Evolutionary conservation across 2,797 vertebrate genomes (phyloP), one percentile per base, ranked within the genome.

Genomic region (Sylvilagus floridanus): DNA sequence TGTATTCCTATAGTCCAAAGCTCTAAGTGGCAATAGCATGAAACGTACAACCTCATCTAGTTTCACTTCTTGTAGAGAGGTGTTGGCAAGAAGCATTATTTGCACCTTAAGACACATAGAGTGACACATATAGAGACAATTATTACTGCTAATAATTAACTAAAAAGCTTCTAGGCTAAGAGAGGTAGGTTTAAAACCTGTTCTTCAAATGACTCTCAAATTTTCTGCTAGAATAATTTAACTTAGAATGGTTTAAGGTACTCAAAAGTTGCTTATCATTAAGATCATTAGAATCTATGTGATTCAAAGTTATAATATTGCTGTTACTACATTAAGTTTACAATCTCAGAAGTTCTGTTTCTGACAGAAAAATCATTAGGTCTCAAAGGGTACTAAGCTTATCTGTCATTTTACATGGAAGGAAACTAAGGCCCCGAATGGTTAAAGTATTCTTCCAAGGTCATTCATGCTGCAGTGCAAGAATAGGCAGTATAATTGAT

Each of bases 141-240:
- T 35, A 75, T 6, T 93, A 50, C 8, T 75, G n/a, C 32, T 73
- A 75, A 77, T 62, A n/a, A 85, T 86, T 83, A 96, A 73, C 32
- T 77, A 28, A 93, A 57, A 93, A 87, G 91, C 17, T 87, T 81
- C 57, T 30, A 78, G 19, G 47, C 11, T 76, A 85, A 93, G 73
- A 72, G 26, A 91, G 32, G 30, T 13, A 52, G 8, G 16, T 63
- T 95, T 93, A 94, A 94, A 94, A 93, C 37, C 4, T 62, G 68
- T 26, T 92, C 11, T 89, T 95, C 65, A 96, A 84, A 86, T 30
- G 83, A 92, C 32, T 91, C 32, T 91, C 85, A 82, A 63, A 84
- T 90, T 92, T 92, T 47, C 9, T 85, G 8, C 63, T 57, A 71
- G 32, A 90, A 85, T 19, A 95, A 68, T 82, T 84, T 90, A 94